Conservation (phyloP, 2,888 invertebrate species). For the Ectemnius cavifrons region DNA sequence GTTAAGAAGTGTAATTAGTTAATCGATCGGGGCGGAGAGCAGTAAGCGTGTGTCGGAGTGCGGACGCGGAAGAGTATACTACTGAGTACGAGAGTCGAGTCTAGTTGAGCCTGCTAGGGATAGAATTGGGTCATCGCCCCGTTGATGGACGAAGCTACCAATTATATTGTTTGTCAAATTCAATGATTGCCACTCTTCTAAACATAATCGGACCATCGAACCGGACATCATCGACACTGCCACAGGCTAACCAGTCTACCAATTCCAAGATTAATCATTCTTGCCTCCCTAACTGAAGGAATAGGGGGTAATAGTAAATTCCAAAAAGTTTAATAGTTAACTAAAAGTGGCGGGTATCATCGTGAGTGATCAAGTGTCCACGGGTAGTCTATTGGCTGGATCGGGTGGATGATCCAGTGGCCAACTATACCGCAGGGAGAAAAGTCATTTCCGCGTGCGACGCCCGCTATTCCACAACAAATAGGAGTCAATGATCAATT, state of each 20-base stretch:
- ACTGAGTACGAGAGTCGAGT: constrained; percentile 2
- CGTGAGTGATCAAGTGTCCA: background rate
- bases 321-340: background rate
- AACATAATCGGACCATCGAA: constrained; percentile 19
- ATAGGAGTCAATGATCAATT: constrained; percentile 10
- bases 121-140: constrained; percentile 48
- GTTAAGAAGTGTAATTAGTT: too few species aligned
- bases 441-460: constrained; percentile 1
- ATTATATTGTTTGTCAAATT: constrained; percentile 49
- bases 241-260: background rate
- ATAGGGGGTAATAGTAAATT: background rate
- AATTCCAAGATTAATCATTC: background rate
- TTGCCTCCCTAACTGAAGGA: too few species aligned
- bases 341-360: background rate
- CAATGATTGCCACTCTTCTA: constrained; percentile 28
- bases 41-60: background rate
- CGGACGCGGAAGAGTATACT: background rate
- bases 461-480: background rate
- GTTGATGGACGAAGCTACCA: constrained; percentile 43
- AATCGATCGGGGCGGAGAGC: background rate
- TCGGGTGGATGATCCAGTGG: too few species aligned
- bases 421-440: background rate
- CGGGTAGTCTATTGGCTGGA: background rate
- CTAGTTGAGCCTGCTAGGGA: constrained; percentile 33
- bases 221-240: constrained; percentile 4